Evolutionary conservation across 2,113 vertebrate species (phyloP).

Genomic region (Bombycilla garrulus): DNA sequence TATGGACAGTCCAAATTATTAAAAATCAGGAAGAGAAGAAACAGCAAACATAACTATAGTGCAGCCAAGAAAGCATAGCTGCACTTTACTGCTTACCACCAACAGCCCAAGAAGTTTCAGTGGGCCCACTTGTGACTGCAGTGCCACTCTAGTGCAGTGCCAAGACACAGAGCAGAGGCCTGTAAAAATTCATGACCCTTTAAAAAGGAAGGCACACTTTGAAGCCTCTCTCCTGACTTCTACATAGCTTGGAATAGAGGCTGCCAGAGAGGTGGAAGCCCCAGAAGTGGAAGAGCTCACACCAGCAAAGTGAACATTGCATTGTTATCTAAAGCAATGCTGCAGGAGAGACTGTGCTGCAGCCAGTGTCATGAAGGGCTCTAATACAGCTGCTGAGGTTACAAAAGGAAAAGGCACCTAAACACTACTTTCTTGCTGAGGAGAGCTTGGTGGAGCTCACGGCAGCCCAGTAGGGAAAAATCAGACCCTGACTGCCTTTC

Average conservation of each 20-base stretch:
- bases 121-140: constrained; percentile 12
- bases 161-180: constrained; percentile 25
- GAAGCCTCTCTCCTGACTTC: constrained; percentile 20
- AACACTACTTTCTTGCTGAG: neutral
- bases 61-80: neutral
- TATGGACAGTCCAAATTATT: neutral
- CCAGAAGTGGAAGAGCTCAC: neutral
- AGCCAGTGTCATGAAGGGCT: accelerated
- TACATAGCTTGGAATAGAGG: neutral
- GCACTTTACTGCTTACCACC: neutral
- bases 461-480: accelerated
- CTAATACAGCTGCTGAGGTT: neutral
- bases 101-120: neutral
- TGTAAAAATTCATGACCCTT: constrained; percentile 64
- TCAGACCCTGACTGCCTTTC: neutral
- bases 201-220: constrained; percentile 19
- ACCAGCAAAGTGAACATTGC: neutral
- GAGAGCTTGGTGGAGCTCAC: neutral
- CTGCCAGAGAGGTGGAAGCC: neutral
- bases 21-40: neutral
- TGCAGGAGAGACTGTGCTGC: neutral
- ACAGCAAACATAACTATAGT: neutral
- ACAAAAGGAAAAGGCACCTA: neutral
- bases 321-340: neutral
- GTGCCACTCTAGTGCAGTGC: neutral